These are phyloP conservation scores for Syndactyla subalaris DNA, from an alignment of 2,797 vertebrate genomes.

Conservation along the genomic window DNA sequence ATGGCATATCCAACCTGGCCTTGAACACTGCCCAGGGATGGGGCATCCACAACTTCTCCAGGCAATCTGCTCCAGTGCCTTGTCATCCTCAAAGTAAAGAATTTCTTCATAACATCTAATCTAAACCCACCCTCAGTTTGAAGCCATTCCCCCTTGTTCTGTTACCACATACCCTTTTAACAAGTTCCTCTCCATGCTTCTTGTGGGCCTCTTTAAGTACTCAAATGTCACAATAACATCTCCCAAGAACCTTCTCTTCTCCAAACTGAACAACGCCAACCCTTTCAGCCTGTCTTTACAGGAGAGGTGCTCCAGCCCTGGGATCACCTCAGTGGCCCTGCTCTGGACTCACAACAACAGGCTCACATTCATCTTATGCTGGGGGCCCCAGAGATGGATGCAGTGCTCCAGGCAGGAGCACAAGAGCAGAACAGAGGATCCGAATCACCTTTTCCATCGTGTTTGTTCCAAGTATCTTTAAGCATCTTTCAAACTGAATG, in stretches of 20 bases:
- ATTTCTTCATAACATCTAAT: neutral
- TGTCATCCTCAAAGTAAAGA: neutral
- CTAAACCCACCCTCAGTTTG: neutral
- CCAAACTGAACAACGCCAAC: neutral
- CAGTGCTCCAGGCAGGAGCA: neutral
- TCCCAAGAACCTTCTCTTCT: neutral
- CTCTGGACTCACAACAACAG: neutral
- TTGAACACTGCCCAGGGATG: neutral
- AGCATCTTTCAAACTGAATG: neutral
- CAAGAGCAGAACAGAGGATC: neutral
- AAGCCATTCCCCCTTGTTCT: neutral
- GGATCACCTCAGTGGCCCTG: neutral
- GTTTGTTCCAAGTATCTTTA: neutral
- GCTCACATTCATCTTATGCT: neutral
- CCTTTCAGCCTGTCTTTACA: neutral
- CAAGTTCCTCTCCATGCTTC: neutral
- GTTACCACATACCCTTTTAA: neutral
- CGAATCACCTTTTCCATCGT: neutral
- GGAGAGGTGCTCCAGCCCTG: neutral
- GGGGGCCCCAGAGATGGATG: fast-evolving
- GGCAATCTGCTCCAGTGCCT: neutral
- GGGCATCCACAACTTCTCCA: neutral
- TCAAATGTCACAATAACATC: neutral
- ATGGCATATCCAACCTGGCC: neutral
- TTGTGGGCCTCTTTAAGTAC: neutral